These are phyloP conservation scores for Antrozous pallidus DNA, from an alignment of 2,797 vertebrate genomes.

Conservation along the genomic window DNA sequence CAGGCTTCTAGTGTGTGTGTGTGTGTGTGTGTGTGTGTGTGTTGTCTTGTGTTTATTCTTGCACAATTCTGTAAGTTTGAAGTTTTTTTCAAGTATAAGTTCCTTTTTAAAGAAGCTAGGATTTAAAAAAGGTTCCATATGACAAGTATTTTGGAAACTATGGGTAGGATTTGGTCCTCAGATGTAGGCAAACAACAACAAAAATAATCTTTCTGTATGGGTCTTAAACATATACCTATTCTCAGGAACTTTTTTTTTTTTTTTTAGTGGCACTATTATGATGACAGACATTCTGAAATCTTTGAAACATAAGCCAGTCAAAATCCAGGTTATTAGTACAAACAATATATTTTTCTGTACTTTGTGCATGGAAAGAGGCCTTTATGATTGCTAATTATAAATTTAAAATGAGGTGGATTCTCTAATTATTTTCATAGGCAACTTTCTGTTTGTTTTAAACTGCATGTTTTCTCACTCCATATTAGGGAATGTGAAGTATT, in stretches of 20 bases:
- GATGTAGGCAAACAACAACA: not conserved
- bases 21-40: too few species aligned
- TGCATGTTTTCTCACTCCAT: conserved; percentile 23
- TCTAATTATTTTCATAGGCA: not conserved
- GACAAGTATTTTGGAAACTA: not conserved
- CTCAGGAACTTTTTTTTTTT: not conserved
- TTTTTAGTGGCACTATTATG: not conserved
- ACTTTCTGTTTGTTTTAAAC: not conserved
- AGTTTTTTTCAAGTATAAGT: not conserved
- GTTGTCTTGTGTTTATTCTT: not conserved
- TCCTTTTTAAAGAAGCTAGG: not conserved
- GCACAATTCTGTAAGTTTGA: not conserved
- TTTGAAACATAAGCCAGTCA: not conserved
- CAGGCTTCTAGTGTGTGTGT: too few species aligned
- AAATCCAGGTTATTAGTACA: conserved; percentile 10
- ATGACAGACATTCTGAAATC: conserved; percentile 1
- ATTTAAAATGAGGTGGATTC: not conserved
- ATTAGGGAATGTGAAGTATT: conserved; percentile 87
- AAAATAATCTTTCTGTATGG: not conserved
- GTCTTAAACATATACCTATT: not conserved
- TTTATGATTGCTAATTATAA: conserved; percentile 1
- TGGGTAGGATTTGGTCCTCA: not conserved
- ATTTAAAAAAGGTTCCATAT: not conserved
- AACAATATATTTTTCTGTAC: not conserved
- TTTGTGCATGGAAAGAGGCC: not conserved